These are phyloP conservation scores for Camelus bactrianus DNA, from an alignment of 2,113 vertebrate species.

Conservation along the genomic window DNA sequence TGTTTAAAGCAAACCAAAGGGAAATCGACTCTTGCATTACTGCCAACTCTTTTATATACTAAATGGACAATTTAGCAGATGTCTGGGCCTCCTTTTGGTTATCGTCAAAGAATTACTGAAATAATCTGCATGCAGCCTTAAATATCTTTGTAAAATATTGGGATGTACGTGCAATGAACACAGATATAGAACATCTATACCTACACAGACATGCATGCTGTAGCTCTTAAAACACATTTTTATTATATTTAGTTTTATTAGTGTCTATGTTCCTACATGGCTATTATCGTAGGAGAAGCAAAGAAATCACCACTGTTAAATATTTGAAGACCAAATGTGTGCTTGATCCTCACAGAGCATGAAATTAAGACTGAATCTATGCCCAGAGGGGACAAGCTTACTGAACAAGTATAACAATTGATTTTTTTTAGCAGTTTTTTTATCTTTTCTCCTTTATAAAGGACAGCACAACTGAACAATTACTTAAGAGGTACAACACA, in stretches of 20 bases:
- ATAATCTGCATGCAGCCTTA: neutral
- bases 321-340: neutral
- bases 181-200: neutral
- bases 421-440: slow-evolving; percentile 57
- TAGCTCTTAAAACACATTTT: neutral
- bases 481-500: slow-evolving; percentile 82
- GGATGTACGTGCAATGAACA: neutral
- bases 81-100: neutral
- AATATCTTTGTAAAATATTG: neutral
- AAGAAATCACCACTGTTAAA: slow-evolving; percentile 2
- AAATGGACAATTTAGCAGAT: neutral
- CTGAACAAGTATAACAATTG: slow-evolving; percentile 16
- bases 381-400: neutral
- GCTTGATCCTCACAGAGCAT: slow-evolving; percentile 21
- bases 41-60: neutral
- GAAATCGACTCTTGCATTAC: neutral
- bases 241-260: neutral
- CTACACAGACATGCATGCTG: neutral
- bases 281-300: slow-evolving; percentile 45
- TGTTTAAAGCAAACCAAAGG: slow-evolving; percentile 32
- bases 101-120: neutral
- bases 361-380: slow-evolving; percentile 55
- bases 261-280: neutral
- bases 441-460: slow-evolving; percentile 80
- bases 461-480: slow-evolving; percentile 84